Evolutionary conservation across 2,888 invertebrate genomes (phyloP).

Genomic region (Xylota sylvarum): DNA sequence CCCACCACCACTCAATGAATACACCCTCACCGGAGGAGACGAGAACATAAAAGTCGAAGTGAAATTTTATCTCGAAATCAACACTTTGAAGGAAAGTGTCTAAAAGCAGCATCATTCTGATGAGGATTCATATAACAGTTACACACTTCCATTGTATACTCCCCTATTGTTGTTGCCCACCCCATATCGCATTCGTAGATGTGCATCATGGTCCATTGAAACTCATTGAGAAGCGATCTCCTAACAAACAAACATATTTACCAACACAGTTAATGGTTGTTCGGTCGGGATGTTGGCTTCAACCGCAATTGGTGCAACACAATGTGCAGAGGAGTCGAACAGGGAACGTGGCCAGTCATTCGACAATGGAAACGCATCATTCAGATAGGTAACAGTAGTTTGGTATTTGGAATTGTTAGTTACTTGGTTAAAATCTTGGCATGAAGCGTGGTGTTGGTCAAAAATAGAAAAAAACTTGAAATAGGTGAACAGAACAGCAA

Average conservation of each 20-base stretch:
- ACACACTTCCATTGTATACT: conserved; percentile 32
- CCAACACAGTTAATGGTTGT: conserved; percentile 53
- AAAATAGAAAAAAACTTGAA: background rate
- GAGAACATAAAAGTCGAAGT: conserved; percentile 4
- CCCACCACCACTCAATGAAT: background rate
- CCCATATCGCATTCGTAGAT: background rate
- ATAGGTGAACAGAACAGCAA: background rate
- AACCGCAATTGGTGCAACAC: conserved; percentile 69
- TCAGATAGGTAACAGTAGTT: conserved; percentile 49
- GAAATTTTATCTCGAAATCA: conserved; percentile 43
- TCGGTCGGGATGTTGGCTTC: conserved; percentile 56
- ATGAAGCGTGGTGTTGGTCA: conserved; percentile 5
- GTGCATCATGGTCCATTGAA: conserved; percentile 24
- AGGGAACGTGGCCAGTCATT: conserved; percentile 39
- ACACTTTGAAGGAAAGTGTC: conserved; percentile 38
- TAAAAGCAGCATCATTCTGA: conserved; percentile 6
- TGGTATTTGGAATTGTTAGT: conserved; percentile 42
- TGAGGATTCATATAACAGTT: conserved; percentile 21
- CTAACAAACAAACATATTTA: conserved; percentile 21
- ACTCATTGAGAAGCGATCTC: conserved; percentile 28
- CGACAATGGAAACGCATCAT: conserved; percentile 67
- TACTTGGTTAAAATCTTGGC: conserved; percentile 57
- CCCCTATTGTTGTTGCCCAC: conserved; percentile 11
- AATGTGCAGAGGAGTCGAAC: conserved; percentile 24
- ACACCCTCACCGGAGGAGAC: background rate